These are phyloP conservation scores for Grantiella picta DNA, from an alignment of 2,113 vertebrate genomes.

Conservation along the genomic window DNA sequence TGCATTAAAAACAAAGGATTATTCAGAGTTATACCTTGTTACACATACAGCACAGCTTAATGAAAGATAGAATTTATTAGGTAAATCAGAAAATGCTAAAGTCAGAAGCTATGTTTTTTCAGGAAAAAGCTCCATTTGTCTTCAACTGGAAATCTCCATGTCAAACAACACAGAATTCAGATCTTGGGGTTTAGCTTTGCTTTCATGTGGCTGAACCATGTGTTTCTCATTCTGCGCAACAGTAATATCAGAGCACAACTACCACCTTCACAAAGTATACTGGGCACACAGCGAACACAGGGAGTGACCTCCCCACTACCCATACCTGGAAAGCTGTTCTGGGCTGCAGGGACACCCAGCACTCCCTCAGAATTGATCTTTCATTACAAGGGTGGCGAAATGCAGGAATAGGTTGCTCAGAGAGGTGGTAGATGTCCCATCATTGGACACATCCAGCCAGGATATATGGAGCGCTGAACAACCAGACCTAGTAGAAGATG, in stretches of 20 bases:
- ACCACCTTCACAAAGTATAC: background rate
- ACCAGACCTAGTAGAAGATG: background rate
- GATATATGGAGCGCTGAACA: rapidly evolving
- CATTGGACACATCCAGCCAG: background rate
- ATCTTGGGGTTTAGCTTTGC: background rate
- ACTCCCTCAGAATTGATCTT: background rate
- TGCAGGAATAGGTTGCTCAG: background rate
- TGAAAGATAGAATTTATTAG: background rate
- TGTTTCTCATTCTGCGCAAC: background rate
- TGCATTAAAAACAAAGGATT: background rate
- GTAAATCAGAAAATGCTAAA: background rate
- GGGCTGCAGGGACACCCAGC: background rate
- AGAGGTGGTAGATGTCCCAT: background rate
- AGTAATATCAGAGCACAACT: background rate
- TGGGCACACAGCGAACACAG: background rate
- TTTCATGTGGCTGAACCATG: rapidly evolving
- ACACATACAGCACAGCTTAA: background rate
- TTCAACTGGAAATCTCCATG: background rate
- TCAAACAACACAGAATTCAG: background rate
- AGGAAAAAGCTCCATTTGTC: background rate
- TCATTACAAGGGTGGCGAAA: background rate
- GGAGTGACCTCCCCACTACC: rapidly evolving
- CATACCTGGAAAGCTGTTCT: background rate
- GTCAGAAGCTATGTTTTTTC: background rate
- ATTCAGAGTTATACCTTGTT: background rate